Evolutionary conservation across 2,888 invertebrate species (phyloP).

Genomic region (Blera fallax): DNA sequence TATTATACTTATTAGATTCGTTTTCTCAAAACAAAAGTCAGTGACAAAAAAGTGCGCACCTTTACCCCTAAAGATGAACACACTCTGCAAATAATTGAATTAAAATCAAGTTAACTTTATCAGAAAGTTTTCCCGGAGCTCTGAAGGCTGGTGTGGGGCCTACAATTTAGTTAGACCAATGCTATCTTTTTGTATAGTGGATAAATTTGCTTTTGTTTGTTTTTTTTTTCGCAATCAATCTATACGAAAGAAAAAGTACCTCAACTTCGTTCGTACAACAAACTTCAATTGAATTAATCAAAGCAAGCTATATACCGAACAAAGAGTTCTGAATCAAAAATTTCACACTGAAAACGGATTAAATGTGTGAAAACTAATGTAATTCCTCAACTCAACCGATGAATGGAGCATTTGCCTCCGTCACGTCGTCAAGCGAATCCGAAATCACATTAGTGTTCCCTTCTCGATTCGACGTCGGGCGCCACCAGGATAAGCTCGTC

Average conservation of each 20-base stretch:
- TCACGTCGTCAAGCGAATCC: slow-evolving; percentile 20
- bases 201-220: background rate
- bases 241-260: background rate
- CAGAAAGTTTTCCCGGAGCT: background rate
- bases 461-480: background rate
- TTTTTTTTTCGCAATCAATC: no score
- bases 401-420: background rate
- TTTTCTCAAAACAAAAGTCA: background rate
- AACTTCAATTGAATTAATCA: slow-evolving; percentile 30
- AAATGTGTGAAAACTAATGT: slow-evolving; percentile 29
- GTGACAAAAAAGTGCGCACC: background rate
- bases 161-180: slow-evolving; percentile 15
- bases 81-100: background rate
- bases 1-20: background rate
- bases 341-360: slow-evolving; percentile 11
- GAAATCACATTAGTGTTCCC: slow-evolving; percentile 8
- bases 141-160: background rate
- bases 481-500: background rate
- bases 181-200: background rate
- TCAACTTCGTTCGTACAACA: background rate
- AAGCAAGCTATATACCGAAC: background rate
- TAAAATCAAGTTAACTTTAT: background rate
- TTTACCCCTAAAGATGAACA: background rate
- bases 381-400: slow-evolving; percentile 6
- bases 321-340: slow-evolving; percentile 4